These are phyloP conservation scores for Nymphalis urticae DNA, from an alignment of 2,888 invertebrate species.

Conservation along the genomic window DNA sequence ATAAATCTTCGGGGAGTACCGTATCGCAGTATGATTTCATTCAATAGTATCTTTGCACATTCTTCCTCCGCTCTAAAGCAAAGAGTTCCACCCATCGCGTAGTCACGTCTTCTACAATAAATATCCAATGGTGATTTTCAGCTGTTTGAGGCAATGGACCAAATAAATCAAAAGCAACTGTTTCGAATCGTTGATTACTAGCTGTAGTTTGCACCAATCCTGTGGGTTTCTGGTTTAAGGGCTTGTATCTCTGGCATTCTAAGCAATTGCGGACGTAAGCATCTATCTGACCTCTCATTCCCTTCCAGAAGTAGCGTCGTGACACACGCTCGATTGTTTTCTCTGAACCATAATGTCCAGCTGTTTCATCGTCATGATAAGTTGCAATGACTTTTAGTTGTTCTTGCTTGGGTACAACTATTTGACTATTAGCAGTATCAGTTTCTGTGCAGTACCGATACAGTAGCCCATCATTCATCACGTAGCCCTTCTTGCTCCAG, in stretches of 20 bases:
- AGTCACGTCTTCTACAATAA: constrained; percentile 36
- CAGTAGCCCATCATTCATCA: constrained; percentile 5
- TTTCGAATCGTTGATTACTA: constrained; percentile 30
- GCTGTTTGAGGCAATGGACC: constrained; percentile 37
- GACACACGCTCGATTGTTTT: constrained; percentile 4
- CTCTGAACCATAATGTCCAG: constrained; percentile 30
- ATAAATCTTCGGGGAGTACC: constrained; percentile 33
- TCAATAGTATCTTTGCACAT: constrained; percentile 44
- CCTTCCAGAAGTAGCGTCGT: constrained; percentile 23
- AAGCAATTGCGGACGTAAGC: constrained; percentile 32
- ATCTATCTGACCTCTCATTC: constrained; percentile 37
- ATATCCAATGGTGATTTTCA: constrained; percentile 38
- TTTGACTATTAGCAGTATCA: neutral
- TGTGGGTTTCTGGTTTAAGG: constrained; percentile 32
- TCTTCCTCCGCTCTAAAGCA: constrained; percentile 44
- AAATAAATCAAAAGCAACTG: constrained; percentile 41
- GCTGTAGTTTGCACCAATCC: constrained; percentile 34
- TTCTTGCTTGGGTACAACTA: constrained; percentile 10
- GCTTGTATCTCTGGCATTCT: constrained; percentile 34
- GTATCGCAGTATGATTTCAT: constrained; percentile 45
- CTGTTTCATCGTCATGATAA: constrained; percentile 26
- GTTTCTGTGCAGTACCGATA: neutral
- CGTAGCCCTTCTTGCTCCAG: constrained; percentile 8
- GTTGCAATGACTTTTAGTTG: neutral
- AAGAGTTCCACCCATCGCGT: constrained; percentile 53